Conservation (phyloP, 2,113 vertebrate species). For the Tachuris rubrigastra region DNA sequence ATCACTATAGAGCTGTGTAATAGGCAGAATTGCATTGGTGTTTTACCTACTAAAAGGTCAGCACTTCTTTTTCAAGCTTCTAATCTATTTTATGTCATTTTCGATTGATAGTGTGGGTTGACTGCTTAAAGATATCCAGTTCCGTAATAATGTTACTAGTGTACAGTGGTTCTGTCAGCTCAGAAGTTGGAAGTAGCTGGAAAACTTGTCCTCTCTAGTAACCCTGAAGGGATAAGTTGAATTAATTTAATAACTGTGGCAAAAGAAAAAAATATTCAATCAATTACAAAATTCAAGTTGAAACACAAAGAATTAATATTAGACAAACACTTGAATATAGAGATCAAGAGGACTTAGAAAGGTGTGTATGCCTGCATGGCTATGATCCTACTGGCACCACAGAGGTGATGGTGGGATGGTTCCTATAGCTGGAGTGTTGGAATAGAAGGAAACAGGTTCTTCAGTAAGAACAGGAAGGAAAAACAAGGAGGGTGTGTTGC, state of each 20-base stretch:
- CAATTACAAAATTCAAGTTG: not conserved
- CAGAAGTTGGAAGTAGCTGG: not conserved
- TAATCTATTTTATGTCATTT: conserved; percentile 50
- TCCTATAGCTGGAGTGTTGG: not conserved
- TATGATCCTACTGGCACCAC: not conserved
- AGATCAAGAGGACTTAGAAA: not conserved
- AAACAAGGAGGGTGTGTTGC: accelerated
- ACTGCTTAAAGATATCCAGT: conserved; percentile 4
- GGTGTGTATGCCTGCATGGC: not conserved
- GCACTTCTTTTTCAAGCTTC: conserved; percentile 24
- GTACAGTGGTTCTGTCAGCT: not conserved
- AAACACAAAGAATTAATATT: not conserved
- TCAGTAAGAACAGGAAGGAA: not conserved
- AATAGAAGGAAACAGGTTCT: not conserved
- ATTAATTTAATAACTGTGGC: not conserved
- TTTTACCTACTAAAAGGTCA: conserved; percentile 56
- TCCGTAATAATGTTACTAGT: not conserved
- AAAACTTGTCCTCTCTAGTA: not conserved
- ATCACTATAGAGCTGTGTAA: conserved; percentile 2
- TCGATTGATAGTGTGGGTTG: not conserved
- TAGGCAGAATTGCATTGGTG: not conserved
- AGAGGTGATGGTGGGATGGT: accelerated
- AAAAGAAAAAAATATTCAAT: not conserved
- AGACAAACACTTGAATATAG: not conserved
- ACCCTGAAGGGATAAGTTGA: not conserved